Evolutionary conservation across 2,113 vertebrate species (phyloP), one percentile per base, ranked within the genome.

Genomic region (Apteryx mantelli): DNA sequence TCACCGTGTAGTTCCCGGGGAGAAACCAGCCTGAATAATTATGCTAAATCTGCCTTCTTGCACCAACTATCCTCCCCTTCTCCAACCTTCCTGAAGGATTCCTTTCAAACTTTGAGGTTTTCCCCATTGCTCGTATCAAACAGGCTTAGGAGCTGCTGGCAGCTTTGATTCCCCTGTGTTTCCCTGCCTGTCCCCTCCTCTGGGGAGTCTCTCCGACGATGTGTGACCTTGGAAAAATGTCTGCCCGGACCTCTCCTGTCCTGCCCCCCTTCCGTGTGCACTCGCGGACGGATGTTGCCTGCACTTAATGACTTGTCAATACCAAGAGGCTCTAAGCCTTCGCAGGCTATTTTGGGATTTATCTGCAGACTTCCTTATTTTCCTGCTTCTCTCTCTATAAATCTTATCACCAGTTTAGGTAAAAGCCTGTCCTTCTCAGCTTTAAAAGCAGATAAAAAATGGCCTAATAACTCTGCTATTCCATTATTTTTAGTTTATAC

Each of bases 361-460:
- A 88, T 97, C 88, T 86, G 69, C 44, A 93, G 87, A 80, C 89
- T 92, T 97, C 74, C 86, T 91, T 46, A 14, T 71, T 96, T 88
- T 95, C 70, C 73, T 93, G 60, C 17, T 68, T 89, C 81, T 90
- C 30, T 70, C 73, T 70, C 71, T 77, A 38, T 22, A 56, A 78
- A 55, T 68, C 75, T 83, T 91, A 90, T 85, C 91, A 63, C 64
- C 74, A 76, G 46, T 89, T 94, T 88, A 93, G 52, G 79, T 70
- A 86, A 94, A 96, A 91, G 52, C 40, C 42, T 89, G 58, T 36
- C 20, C 38, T 64, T 93, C 56, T 91, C 71, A 66, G 55, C 40
- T 42, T 66, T 89, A 66, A 78, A 91, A 20, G 3, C 30, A 82
- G 69, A 92, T 60, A 86, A 95, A 86, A 66, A 92, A 73, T 68